Base-by-base conservation (phyloP, 2,113 vertebrate genomes). In the Pomatorhinus ruficollis region DNA sequence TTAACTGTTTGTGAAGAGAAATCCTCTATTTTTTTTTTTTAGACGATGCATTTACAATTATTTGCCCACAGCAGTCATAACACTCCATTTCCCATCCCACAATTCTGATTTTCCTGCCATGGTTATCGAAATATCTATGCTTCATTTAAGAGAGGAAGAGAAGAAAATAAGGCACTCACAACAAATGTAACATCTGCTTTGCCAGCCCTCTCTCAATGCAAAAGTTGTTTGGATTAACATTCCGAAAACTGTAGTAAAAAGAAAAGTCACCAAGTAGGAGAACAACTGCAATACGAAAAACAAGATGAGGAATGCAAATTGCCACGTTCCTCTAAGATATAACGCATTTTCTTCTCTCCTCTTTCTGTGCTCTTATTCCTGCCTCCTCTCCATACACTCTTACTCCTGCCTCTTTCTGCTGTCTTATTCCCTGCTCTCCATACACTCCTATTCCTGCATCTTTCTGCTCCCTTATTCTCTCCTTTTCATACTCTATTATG, bases 401-500 rank as follows among this genome's bases (percentile, higher is more conserved):
- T 52, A 44, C 42, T 44, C 66, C 66, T 11, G 27, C 20, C 12
- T 31, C 60, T 20, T 30, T 40, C 35, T 60, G 57, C 57, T 37
- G 20, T 66, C 6, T 21, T 44, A 6, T 23, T 44, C 10, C 42
- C 31, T 9, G 14, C 22, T 7, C 16, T 27, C 35, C 35, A 30
- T 13, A 21, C 1, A 2, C 11, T 30, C 12, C 10, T 63, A 12
- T 12, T 57, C 4, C 33, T 28, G 35, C 6, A 9, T 11, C 53
- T 12, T 31, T n/a, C 52, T 24, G 22, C 19, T 23, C 15, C 10
- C 2, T 20, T 65, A 28, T 1, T 56, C 10, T n/a, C n/a, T 84
- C 59, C 44, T 65, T n/a, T 12, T 40, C 70, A 33, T 99, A 99
- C 35, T 97, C 89, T 77, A 99, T 98, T 9, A 90, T 2, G 35